Percentiles rank a stretch among this genome's conserved stretches.
Conservation (phyloP, 2,797 vertebrate genomes). For the Taenioides sp. region DNA sequence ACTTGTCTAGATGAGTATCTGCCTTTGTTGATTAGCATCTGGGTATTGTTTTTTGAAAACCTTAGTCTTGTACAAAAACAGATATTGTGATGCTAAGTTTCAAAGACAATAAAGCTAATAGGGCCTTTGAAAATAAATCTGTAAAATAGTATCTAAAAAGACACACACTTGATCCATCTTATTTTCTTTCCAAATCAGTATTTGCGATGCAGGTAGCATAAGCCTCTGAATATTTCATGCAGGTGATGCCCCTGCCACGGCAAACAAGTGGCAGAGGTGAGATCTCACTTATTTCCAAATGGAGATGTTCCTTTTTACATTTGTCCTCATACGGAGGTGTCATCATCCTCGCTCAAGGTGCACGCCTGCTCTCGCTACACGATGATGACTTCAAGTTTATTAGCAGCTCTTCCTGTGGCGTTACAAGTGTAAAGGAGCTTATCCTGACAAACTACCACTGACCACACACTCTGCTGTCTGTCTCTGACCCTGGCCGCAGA, state of each 20-base stretch:
- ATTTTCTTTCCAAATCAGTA: conserved; percentile 6
- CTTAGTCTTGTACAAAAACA: no score
- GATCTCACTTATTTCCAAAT: conserved; percentile 13
- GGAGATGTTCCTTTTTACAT: conserved; percentile 18
- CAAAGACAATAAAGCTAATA: no score
- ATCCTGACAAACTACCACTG: conserved; percentile 35
- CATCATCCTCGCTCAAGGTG: not conserved
- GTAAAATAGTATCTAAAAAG: no score
- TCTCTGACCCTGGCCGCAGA: conserved; percentile 55
- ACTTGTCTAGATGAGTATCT: no score
- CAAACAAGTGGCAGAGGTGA: conserved; percentile 7
- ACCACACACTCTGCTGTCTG: conserved; percentile 42
- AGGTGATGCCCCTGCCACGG: not conserved
- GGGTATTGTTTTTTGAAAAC: no score
- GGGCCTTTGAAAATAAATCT: no score
- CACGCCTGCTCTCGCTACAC: not conserved
- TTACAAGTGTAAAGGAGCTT: conserved; percentile 34
- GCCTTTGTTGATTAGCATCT: no score
- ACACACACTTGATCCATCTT: not conserved
- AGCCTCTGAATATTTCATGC: conserved; percentile 3
- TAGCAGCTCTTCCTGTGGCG: conserved; percentile 12
- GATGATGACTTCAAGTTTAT: conserved; percentile 11
- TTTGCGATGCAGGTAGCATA: not conserved
- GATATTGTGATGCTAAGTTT: no score
- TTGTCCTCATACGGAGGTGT: conserved; percentile 3